Base-by-base conservation (phyloP, 2,888 invertebrate species). In the Mythimna ferrago region DNA sequence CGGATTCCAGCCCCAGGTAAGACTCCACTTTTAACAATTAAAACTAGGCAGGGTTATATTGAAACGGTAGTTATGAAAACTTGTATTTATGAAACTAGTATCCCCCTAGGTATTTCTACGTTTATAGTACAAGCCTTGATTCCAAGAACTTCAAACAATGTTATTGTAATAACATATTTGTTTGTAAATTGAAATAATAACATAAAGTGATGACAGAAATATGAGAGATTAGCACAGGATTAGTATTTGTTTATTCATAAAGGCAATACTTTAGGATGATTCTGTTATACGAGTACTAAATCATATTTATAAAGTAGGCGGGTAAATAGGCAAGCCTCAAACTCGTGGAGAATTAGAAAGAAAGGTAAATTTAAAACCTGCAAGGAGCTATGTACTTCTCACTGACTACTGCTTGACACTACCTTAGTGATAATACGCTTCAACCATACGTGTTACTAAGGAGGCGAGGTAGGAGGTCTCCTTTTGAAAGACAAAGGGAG, bases 1-100 rank as follows among this genome's bases (percentile, higher is more conserved):
- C 81, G 98, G 98, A 63, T 98, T 96, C 96, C 97, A 97, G 74
- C 97, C 97, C 35, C 93, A 96, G 91, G 97, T 94, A 87, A 76
- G 44, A 64, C n/a, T 63, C 1, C 38, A 54, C 26, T 68, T 21
- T 71, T 19, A 35, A 66, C 11, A 60, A 5, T 19, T 67, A 48
- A 62, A 26, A 53, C 9, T 10, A 32, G n/a, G 41, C 32, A 61
- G 38, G 6, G 38, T 41, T 38, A 38, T 9, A 9, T 38, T 7
- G 2, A 7, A 68, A 69, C 0, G 11, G 5, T 19, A 51, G 5
- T 48, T 9, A 38, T 16, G n/a, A 19, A 61, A 14, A 58, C 11
- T 14, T 44, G 11, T 38, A 48, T 48, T 48, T 14, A 9, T 44
- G 19, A 57, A 68, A 51, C 2, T 51, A 4, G 56, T 71, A 10